Percentiles rank a stretch among this genome's conserved stretches.
Conservation (phyloP, 2,888 invertebrate species). For the Holacanthella duospinosa region DNA sequence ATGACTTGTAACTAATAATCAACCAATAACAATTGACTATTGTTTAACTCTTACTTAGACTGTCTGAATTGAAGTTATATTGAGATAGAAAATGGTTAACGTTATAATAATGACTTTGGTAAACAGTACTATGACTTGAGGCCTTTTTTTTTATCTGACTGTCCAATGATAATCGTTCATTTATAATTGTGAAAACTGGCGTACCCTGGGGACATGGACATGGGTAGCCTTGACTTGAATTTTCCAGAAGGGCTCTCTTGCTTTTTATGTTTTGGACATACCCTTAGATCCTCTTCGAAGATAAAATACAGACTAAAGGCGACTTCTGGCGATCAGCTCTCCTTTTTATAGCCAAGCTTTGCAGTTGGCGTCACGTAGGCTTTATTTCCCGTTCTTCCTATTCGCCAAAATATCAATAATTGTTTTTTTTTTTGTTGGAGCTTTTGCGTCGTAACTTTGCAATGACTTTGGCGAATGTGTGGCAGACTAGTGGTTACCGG, state of each 20-base stretch:
- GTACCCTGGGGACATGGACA: background rate
- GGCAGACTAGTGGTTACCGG: background rate
- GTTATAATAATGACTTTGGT: background rate
- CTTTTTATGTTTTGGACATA: no score
- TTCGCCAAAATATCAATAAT: background rate
- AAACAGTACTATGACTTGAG: background rate
- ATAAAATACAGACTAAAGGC: background rate
- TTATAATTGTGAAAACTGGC: background rate
- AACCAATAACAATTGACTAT: background rate
- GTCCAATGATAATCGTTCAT: background rate
- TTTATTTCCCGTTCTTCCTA: background rate
- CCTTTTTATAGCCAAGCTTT: background rate
- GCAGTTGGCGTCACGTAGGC: background rate
- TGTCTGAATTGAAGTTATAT: no score
- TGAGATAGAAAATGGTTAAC: background rate
- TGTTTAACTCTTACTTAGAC: background rate
- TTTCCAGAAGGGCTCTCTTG: background rate
- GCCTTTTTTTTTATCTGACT: background rate
- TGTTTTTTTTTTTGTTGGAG: background rate
- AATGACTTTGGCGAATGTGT: background rate
- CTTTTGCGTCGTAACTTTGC: background rate
- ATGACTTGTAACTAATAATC: background rate
- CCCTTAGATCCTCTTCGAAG: background rate
- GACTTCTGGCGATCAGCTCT: background rate
- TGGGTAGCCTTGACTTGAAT: background rate